Evolutionary conservation across 2,888 invertebrate species (phyloP), one percentile per base, ranked within the genome.

Genomic region (Ochropleura plecta): DNA sequence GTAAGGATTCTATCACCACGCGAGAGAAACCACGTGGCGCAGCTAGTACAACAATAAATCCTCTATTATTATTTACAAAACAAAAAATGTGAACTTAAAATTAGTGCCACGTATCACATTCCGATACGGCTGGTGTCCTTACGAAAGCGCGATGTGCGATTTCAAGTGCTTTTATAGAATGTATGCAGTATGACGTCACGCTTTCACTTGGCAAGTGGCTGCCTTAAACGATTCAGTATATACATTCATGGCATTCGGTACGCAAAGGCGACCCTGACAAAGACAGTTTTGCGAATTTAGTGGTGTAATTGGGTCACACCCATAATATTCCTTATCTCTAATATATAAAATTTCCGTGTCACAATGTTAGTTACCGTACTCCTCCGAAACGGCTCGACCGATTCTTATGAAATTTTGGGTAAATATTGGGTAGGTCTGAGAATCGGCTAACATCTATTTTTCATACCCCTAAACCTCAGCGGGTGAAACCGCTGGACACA

Each of bases 201-300:
- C 88, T 89, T 89, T 89, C 88, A 88, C 88, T 88, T 83, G 79
- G 81, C 89, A 82, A 83, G 79, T 83, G 80, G 48, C 74, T 73
- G 81, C 75, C 76, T 79, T 79, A 83, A 83, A 83, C 82, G 82
- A 84, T 77, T 75, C 82, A 69, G 84, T 87, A 81, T 86, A 85
- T 86, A 83, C 81, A 88, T 84, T 84, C 86, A 79, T 77, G 70
- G 70, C 78, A 83, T 81, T 86, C 85, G 79, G 79, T 83, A 83
- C 53, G 78, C 78, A 83, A 84, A 79, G 48, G 20, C 72, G 69
- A 48, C 40, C 53, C 60, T 71, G 59, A 66, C 63, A 40, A 30
- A 18, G 5, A 7, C 6, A 73, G 42, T 53, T 67, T 53, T 64
- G 14, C 1, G 8, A 46, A 48, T 16, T 42, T 42, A 20, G 5